Evolutionary conservation across 2,888 invertebrate species (phyloP), one percentile per base, ranked within the genome.

Genomic region (Harpagoxenus sublaevis): DNA sequence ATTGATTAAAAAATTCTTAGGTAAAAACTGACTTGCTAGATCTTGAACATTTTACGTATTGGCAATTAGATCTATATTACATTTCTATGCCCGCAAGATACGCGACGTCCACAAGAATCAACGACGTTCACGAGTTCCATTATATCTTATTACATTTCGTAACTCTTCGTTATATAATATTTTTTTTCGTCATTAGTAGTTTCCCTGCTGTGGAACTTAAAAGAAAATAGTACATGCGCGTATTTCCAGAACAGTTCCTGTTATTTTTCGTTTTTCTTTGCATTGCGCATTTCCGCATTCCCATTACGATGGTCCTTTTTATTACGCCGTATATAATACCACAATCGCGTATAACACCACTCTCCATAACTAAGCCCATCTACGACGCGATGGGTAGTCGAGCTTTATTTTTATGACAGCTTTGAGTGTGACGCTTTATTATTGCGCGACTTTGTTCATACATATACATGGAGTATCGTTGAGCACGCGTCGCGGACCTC

Each of bases 351-450:
- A 28, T 35, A 28, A 35, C 45, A 55, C 45, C 39, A 23, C 45
- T 60, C 15, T 60, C 39, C 81, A 77, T 53, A 63, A 35, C 62
- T 55, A 53, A 65, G n/a, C 15, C 62, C 42, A 60, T 60, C 23
- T 42, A 31, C 75, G 39, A 35, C 60, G 23, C 39, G 28, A 78
- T 55, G 31, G 28, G 74, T 53, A 73, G 51, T 53, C 35, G 60
- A 42, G 68, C 39, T 79, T 86, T 62, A 86, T 88, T 88, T 86
- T 90, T 86, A 86, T 88, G 82, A 84, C 84, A 83, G 84, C 86
- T 90, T 89, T 87, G 86, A 91, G 87, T 89, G 75, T 77, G 86
- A 84, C 74, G 75, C 84, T 88, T 90, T 88, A 90, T 90, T 90
- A 87, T 88, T 71, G 86, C 84, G 65, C 89, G 83, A 87, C 73